Base-by-base conservation (phyloP, 1,140 invertebrate genomes). In the Pygmarrhopalites habei region DNA sequence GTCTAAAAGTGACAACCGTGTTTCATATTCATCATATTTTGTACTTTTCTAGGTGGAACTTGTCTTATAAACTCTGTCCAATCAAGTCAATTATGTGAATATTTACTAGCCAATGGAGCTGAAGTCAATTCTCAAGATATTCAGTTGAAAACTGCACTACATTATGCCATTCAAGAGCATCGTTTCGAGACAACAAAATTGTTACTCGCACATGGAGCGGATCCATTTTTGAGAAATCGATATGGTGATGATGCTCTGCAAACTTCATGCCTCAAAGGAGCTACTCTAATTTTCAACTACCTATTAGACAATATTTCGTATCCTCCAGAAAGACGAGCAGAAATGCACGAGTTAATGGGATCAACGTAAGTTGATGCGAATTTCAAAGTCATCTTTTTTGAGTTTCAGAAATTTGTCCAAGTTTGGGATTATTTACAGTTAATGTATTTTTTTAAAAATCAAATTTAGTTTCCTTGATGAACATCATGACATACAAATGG, bases 31-130 rank as follows among this genome's bases (percentile, higher is more conserved):
- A 39, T 39, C 35, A 10, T 17, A 17, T 39, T 39, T 39, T 39
- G 35, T 39, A 17, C 35, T 58, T 49, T 17, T n/a, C n/a, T 55
- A 71, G 69, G 69, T 59, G 92, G 92, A 59, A 95, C 92, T 1
- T 95, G 92, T 77, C 78, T 95, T 28, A 96, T 95, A 62, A 95
- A 95, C 77, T 90, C 90, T 1, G 90, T 95, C 43, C 92, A 94
- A 77, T 90, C 87, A 72, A 83, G 84, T 17, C 81, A 82, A 58
- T 77, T 95, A 17, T 95, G 91, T 75, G 82, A 84, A 43, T 92
- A 86, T 77, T 79, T 96, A 41, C 79, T 71, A 10, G 75, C 82
- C 65, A 81, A 85, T 72, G 86, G 88, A 32, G 90, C 87, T 23
- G 81, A 85, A 69, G 88, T 92, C 2, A 92, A 95, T 79, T 88